phyloP scores from a whole-genome alignment of 1,140 invertebrate species.

The Marisa cornuarietis region DNA sequence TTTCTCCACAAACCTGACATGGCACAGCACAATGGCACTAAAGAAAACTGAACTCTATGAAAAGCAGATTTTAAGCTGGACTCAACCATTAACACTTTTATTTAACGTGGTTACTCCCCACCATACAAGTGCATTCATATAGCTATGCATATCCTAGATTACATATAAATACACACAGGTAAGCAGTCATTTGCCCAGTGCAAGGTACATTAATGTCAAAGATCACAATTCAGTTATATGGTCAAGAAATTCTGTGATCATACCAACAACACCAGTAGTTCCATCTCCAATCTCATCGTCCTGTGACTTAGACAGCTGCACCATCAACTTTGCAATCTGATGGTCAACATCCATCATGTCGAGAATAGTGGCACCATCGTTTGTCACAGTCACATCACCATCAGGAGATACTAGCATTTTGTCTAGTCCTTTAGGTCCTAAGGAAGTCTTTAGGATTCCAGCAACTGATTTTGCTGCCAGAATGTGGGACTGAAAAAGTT shows the following conservation, averaged over 20 bases:
- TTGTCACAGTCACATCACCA: constrained; percentile 97
- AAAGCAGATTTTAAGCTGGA: too few relatives aligned
- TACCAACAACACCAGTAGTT: constrained; percentile 97
- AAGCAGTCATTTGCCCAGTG: too few relatives aligned
- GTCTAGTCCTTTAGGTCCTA: constrained; percentile 85
- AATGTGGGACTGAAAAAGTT: constrained; percentile 87
- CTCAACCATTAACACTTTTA: too few relatives aligned
- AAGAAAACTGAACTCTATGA: too few relatives aligned
- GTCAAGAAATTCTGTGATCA: constrained; percentile 21
- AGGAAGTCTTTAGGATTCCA: constrained; percentile 87
- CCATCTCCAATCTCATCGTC: constrained; percentile 99
- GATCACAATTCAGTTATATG: too few relatives aligned
- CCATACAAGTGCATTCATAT: too few relatives aligned
- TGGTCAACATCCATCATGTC: constrained; percentile 99
- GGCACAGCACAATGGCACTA: too few relatives aligned
- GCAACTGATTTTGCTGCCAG: constrained; percentile 92
- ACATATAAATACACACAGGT: too few relatives aligned
- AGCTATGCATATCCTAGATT: too few relatives aligned
- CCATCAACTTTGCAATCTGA: constrained; percentile 97
- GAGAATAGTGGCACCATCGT: constrained; percentile 99
- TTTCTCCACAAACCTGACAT: too few relatives aligned
- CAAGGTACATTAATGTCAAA: too few relatives aligned
- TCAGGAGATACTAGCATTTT: constrained; percentile 90
- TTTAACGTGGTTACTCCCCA: too few relatives aligned
- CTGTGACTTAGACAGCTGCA: constrained; percentile 97